phyloP scores from a whole-genome alignment of 2,888 invertebrate genomes.

The Hirtodrosophila confusa region DNA sequence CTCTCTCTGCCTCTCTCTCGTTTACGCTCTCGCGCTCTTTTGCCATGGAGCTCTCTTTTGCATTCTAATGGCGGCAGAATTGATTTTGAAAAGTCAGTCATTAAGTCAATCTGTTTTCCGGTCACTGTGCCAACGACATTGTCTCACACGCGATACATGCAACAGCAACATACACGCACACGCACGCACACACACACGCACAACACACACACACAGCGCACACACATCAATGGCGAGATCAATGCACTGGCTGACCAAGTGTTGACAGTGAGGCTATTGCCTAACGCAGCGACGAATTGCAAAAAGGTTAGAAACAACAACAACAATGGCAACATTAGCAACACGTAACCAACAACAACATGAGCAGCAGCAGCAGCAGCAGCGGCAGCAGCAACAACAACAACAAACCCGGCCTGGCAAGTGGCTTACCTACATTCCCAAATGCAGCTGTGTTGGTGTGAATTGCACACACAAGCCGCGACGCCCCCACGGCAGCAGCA shows the following conservation, averaged over 20 bases:
- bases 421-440: conserved; percentile 80
- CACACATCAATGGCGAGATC: conserved; percentile 62
- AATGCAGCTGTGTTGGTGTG: conserved; percentile 62
- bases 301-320: conserved; percentile 71
- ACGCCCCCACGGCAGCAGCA: conserved; percentile 57
- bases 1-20: conserved; percentile 8
- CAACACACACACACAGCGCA: not conserved
- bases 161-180: conserved; percentile 18
- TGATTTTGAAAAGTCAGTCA: conserved; percentile 81
- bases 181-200: conserved; percentile 2
- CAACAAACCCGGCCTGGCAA: conserved; percentile 58
- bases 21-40: not conserved
- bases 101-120: conserved; percentile 82
- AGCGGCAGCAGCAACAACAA: conserved; percentile 30
- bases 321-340: conserved; percentile 28
- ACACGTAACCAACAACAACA: conserved; percentile 34
- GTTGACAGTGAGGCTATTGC: conserved; percentile 74
- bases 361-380: conserved; percentile 21
- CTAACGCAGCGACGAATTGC: conserved; percentile 69
- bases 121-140: conserved; percentile 82
- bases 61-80: conserved; percentile 59
- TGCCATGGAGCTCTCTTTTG: conserved; percentile 16
- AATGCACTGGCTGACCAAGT: conserved; percentile 61
- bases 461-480: conserved; percentile 65
- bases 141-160: conserved; percentile 66